These are phyloP conservation scores for Cathartes aura DNA, from an alignment of 2,113 vertebrate species.

Conservation along the genomic window DNA sequence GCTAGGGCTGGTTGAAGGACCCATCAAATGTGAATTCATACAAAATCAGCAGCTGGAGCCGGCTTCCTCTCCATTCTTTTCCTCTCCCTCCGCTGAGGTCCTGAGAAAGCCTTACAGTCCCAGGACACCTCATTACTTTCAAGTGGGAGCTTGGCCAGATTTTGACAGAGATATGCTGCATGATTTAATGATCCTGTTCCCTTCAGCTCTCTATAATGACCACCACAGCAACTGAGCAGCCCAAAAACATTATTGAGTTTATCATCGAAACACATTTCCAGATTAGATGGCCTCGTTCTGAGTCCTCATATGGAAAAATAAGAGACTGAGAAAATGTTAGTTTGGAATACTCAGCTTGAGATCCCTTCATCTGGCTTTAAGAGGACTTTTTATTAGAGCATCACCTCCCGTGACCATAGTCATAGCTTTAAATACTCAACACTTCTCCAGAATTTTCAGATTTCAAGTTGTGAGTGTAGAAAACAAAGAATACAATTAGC, in stretches of 20 bases:
- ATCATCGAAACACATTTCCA: not conserved
- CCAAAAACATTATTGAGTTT: not conserved
- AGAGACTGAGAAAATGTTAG: not conserved
- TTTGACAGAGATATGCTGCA: not conserved
- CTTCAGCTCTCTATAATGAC: not conserved
- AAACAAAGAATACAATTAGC: not conserved
- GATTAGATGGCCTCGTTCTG: not conserved
- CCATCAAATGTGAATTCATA: not conserved
- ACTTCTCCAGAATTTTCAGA: not conserved
- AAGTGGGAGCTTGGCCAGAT: not conserved
- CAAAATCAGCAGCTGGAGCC: not conserved
- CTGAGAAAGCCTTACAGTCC: not conserved
- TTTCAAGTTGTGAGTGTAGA: not conserved
- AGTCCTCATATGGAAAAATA: not conserved
- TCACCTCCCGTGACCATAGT: not conserved
- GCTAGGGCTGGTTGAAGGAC: not conserved
- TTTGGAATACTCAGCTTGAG: not conserved
- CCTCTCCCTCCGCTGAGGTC: not conserved
- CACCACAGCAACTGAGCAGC: not conserved
- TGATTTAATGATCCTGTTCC: not conserved
- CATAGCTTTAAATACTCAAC: not conserved
- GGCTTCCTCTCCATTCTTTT: too few species aligned
- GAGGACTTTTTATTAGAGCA: not conserved
- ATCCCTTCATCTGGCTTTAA: not conserved
- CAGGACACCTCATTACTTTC: not conserved